A percentile compares a stretch with the other conserved stretches of the same genome.
phyloP scores from a whole-genome alignment of 2,888 invertebrate species.

The Stratiomys singularior region DNA sequence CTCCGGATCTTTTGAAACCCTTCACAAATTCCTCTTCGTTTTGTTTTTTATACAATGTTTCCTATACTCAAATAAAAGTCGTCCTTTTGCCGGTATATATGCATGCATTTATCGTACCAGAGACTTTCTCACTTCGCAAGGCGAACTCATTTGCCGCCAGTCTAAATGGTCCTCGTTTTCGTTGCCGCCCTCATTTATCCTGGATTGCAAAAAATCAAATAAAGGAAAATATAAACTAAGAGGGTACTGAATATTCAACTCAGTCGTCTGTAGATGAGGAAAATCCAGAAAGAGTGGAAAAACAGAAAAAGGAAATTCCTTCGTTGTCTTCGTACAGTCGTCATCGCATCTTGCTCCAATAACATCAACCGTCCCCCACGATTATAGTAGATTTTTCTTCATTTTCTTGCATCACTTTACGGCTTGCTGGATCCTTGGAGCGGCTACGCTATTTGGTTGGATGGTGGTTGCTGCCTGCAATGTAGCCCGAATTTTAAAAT shows the following conservation, averaged over 20 bases:
- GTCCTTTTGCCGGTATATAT: background rate
- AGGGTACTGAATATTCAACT: background rate
- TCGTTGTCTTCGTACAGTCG: conserved; percentile 1
- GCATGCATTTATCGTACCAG: background rate
- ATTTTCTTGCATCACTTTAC: background rate
- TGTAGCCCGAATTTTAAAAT: background rate
- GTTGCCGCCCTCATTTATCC: conserved; percentile 8
- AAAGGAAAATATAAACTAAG: background rate
- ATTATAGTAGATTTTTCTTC: background rate
- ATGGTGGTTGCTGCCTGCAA: background rate
- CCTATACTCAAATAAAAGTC: background rate
- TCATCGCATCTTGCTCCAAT: background rate
- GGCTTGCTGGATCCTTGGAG: conserved; percentile 23
- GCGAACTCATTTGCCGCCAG: background rate
- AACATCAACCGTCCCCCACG: background rate
- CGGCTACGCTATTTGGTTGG: background rate
- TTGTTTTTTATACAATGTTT: background rate
- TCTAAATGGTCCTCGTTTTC: background rate
- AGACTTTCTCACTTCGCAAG: background rate
- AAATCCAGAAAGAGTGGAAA: background rate
- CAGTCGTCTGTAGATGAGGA: background rate
- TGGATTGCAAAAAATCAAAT: background rate
- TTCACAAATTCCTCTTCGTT: too few species aligned
- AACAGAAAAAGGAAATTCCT: background rate
- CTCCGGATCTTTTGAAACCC: too few species aligned